Base-by-base conservation (phyloP, 1,140 invertebrate genomes). In the Dinothrombium tinctorium region DNA sequence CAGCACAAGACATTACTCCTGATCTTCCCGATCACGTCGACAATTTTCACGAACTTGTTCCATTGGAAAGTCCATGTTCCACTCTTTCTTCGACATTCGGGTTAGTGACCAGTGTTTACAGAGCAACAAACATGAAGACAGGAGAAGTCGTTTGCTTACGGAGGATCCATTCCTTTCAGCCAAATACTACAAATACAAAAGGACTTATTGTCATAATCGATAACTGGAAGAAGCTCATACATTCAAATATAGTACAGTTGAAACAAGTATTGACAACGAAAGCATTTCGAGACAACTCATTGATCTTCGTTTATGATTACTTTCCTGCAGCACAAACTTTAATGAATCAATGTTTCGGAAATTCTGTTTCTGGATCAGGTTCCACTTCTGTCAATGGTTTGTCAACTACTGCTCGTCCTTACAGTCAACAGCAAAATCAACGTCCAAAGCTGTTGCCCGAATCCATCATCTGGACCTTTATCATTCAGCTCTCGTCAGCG, bases 241-340 rank as follows among this genome's bases (percentile, higher is more conserved):
- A 92, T 62, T 77, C 84, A 48, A 92, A 92, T 66, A 69, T 94
- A 45, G 80, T 92, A 31, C 72, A 79, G 48, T 63, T 94, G 28
- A 69, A 78, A 55, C 83, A 92, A 60, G 78, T 84, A 40, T 94
- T 95, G 59, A 83, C 82, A 9, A 92, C 87, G 25, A 89, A 89
- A 63, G 75, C 76, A 26, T 94, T 94, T 63, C 77, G 79, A 52
- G 89, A 94, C 67, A 76, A 81, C 64, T 92, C 89, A 37, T 73
- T 94, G 61, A 70, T 95, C 48, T 83, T 95, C 63, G 83, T 92
- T 36, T 94, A 92, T 59, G 86, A 94, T 56, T 95, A 83, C 58
- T 80, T 86, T 64, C 76, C 89, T 22, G 73, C 74, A 23, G 76
- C 83, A 35, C 75, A 82, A 51, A 90, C 83, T 0, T 57, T 95